Evolutionary conservation across 2,797 vertebrate genomes (phyloP).

Genomic region (Acanthurus leucopareius): DNA sequence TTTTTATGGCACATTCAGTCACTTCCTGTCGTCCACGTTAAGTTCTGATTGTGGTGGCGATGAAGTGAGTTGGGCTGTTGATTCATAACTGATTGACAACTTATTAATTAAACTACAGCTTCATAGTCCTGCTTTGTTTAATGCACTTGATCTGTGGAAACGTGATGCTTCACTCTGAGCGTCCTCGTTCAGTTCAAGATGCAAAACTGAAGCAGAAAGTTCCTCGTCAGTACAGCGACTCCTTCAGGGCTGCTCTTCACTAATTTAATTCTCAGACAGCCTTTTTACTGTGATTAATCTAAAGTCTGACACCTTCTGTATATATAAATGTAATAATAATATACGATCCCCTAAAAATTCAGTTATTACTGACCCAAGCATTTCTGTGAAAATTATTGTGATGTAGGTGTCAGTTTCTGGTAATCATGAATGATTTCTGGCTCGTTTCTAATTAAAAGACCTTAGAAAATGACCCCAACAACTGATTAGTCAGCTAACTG

Average conservation of each 20-base stretch:
- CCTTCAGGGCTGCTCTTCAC: not conserved
- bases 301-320: not conserved
- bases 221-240: not conserved
- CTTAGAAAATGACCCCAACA: slow-evolving; percentile 2
- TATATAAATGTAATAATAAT: not conserved
- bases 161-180: not conserved
- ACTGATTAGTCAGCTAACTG: slow-evolving; percentile 28
- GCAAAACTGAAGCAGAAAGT: not conserved
- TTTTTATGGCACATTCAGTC: too few species aligned
- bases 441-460: not conserved
- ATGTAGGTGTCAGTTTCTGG: not conserved
- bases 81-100: too few species aligned
- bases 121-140: not conserved
- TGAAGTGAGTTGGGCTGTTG: too few species aligned
- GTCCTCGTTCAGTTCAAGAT: not conserved
- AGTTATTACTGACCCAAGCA: not conserved
- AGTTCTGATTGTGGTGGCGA: too few species aligned
- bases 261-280: not conserved
- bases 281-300: not conserved
- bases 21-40: too few species aligned
- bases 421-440: not conserved
- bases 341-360: not conserved
- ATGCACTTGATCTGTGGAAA: not conserved
- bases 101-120: not conserved
- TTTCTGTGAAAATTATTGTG: not conserved